Evolutionary conservation across 2,888 invertebrate species (phyloP), one percentile per base, ranked within the genome.

Genomic region (Tolmerus cingulatus): DNA sequence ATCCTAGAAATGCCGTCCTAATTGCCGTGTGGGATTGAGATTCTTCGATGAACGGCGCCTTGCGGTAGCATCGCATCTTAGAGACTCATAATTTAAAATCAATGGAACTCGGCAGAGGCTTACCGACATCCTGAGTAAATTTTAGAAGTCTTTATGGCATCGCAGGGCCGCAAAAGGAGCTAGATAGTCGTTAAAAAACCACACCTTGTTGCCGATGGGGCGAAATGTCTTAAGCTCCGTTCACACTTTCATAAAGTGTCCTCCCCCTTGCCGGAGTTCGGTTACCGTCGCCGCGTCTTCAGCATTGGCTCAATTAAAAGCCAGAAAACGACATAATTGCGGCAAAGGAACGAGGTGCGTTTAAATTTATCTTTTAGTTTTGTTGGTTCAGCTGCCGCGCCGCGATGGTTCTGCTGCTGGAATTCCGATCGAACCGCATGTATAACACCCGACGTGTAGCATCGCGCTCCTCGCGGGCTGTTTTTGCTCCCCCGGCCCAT

Each of bases 351-450:
- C 84, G 84, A 84, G 84, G 74, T 84, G 74, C 74, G 76, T 76
- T 74, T 86, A 86, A 86, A 86, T 86, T 86, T 86, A 86, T 76
- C 51, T 86, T 23, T 51, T 76, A 34, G 27, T 76, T 77, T 51
- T 86, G 86, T 76, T 86, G 74, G 76, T 86, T 86, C 86, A 86
- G 86, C 86, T 86, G 86, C 43, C 7, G n/a, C 40, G 57, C 57
- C 23, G 57, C 55, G 34, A 34, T 34, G 34, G 34, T 34, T 34
- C 34, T 43, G 74, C 74, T 86, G 76, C 77, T 76, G 86, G 76
- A 86, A 86, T 86, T 86, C 86, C 86, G 74, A 86, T 86, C 86
- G 76, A 76, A 76, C 86, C 77, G 43, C 86, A 86, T 51, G 76
- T 51, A 84, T 84, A 84, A 84, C 84, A 84, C 74, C 40, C 84